phyloP scores from a whole-genome alignment of 2,888 invertebrate genomes.

The Pammene fasciana region DNA sequence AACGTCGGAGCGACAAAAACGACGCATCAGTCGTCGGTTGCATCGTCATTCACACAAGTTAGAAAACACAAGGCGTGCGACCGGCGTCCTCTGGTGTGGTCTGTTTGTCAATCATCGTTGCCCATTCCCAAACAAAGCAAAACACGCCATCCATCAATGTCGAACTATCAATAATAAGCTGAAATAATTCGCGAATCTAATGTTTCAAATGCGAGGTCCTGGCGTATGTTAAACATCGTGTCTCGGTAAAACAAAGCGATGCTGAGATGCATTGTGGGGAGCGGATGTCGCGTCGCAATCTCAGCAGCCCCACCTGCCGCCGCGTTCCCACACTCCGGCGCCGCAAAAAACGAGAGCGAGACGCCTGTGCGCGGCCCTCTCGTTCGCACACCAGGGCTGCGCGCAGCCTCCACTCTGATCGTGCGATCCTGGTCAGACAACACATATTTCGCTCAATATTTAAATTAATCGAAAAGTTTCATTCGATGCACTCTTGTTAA shows the following conservation, averaged over 20 bases:
- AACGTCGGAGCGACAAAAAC: conserved; percentile 43
- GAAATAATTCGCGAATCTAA: conserved; percentile 51
- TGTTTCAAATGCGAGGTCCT: conserved; percentile 62
- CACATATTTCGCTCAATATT: conserved; percentile 71
- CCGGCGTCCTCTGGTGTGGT: conserved; percentile 49
- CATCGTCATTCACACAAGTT: conserved; percentile 41
- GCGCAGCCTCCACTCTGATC: conserved; percentile 58
- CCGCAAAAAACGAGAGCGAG: conserved; percentile 80
- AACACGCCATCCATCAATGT: conserved; percentile 40
- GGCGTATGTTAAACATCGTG: conserved; percentile 73
- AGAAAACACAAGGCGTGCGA: conserved; percentile 53
- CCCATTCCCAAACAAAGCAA: conserved; percentile 38
- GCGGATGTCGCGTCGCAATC: conserved; percentile 83
- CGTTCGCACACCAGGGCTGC: conserved; percentile 72
- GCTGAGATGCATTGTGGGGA: conserved; percentile 79
- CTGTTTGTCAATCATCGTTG: conserved; percentile 46
- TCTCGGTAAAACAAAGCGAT: conserved; percentile 73
- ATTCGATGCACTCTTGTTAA: conserved; percentile 45
- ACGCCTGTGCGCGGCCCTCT: conserved; percentile 56
- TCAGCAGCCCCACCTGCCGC: conserved; percentile 82
- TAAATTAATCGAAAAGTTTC: conserved; percentile 56
- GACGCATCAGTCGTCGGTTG: conserved; percentile 44
- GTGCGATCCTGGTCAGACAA: conserved; percentile 54
- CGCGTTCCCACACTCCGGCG: conserved; percentile 83
- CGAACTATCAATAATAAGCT: conserved; percentile 40